A percentile compares a stretch with the other conserved stretches of the same genome.
These are phyloP conservation scores for Chiloscyllium punctatum DNA, from an alignment of 2,797 vertebrate genomes.

Conservation along the genomic window DNA sequence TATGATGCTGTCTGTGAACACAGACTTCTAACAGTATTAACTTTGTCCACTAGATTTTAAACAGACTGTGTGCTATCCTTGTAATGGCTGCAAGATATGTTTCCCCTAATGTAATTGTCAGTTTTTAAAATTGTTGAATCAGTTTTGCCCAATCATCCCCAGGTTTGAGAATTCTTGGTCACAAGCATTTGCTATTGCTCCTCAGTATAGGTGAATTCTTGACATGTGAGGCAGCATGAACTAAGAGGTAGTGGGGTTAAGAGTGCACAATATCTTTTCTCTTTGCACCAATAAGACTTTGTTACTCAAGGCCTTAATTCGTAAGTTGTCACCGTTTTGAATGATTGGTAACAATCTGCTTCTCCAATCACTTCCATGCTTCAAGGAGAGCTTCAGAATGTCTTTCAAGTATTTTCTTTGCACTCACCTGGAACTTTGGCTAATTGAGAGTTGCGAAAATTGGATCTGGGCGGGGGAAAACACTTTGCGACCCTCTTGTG, in stretches of 20 bases:
- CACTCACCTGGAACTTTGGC: background rate
- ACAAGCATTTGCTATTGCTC: background rate
- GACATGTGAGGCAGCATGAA: background rate
- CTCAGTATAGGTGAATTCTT: background rate
- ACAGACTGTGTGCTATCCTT: background rate
- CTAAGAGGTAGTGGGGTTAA: background rate
- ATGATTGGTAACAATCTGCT: background rate
- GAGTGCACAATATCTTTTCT: background rate
- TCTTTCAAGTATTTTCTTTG: background rate
- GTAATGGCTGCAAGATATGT: background rate
- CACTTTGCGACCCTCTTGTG: background rate
- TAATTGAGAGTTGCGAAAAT: no score
- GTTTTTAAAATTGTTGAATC: background rate
- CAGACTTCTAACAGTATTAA: background rate
- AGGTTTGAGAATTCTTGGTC: background rate
- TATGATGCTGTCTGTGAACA: background rate
- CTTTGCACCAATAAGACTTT: background rate
- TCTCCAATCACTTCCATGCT: background rate
- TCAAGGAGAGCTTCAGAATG: background rate
- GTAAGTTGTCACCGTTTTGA: background rate
- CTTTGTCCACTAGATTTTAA: background rate
- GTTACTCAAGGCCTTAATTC: background rate
- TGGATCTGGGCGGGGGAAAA: background rate
- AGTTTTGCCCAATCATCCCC: background rate
- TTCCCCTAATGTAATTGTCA: background rate